Base-by-base conservation (phyloP, 1,140 invertebrate species). In the Archivesica marissinica region DNA sequence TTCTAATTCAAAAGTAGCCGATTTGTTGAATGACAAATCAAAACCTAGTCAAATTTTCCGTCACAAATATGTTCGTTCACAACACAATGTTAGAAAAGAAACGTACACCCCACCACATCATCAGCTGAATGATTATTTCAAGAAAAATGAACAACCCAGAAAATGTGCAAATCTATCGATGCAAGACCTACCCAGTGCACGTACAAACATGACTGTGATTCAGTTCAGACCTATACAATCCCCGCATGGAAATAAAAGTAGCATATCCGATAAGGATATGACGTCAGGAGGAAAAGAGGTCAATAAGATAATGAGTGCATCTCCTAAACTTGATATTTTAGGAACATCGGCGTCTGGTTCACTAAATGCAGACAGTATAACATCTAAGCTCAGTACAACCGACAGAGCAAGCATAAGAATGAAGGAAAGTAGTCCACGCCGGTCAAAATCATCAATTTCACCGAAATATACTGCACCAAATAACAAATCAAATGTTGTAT, bases 221-320 rank as follows among this genome's bases (percentile, higher is more conserved):
- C 2, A 30, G 11, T 81, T 81, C 39, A 50, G 59, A 38, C 78
- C 78, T 33, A 81, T 81, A 4, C 35, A 44, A 15, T 50, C 33
- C 13, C 41, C 61, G 15, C 28, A 44, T 30, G 9, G 25, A 0
- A 54, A 66, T 28, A 66, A 80, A 61, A 74, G 54, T 2, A 84
- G 47, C 64, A 23, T 28, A 0, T 84, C 82, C 4, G 72, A 77
- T 20, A 76, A 52, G 39, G 82, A 84, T 9, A 33, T 84, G 30
- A 64, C 72, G 20, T 84, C 82, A 33, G 82, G 82, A 11, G 82
- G 70, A 39, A 66, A 35, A 77, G 82, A 84, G 30, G 74, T 84
- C 9, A 44, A 76, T 20, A 38, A 2, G 23, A 74, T 39, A 50
- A 74, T 56, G 33, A 30, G 23, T 9, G 47, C 50, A 17, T 74